A percentile compares a stretch with the other conserved stretches of the same genome.
Conservation (phyloP, 1,140 invertebrate species). For the Magallana gigas region DNA sequence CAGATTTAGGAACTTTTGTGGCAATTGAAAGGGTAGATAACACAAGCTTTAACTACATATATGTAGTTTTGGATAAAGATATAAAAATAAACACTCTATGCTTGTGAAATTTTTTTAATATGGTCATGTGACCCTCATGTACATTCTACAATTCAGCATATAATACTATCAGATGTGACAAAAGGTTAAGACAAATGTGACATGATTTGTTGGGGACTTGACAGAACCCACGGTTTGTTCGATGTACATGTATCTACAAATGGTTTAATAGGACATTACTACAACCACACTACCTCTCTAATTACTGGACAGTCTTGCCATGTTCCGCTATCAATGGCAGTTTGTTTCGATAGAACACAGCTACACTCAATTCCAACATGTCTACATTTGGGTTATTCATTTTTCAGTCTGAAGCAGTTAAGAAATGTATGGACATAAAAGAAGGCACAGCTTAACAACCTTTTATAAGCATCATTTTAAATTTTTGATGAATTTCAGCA, state of each 20-base stretch:
- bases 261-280: neutral
- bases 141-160: constrained; percentile 34
- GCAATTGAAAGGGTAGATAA: too few species aligned
- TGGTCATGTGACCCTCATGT: constrained; percentile 13
- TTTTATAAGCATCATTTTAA: neutral
- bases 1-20: too few species aligned
- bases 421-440: constrained; percentile 1
- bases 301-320: neutral
- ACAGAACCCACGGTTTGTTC: neutral
- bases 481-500: neutral
- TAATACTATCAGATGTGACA: constrained; percentile 15
- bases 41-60: too few species aligned
- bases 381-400: too few species aligned
- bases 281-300: neutral
- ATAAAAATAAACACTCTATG: neutral
- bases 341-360: neutral
- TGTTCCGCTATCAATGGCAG: neutral
- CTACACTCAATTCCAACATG: neutral
- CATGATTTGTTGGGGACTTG: neutral
- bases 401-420: neutral
- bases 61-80: too few species aligned
- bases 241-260: constrained; percentile 25
- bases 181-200: constrained; percentile 21
- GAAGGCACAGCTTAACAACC: constrained; percentile 27
- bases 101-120: constrained; percentile 28